Evolutionary conservation across 2,888 invertebrate species (phyloP), one percentile per base, ranked within the genome.

Genomic region (Ormyrus labotus): DNA sequence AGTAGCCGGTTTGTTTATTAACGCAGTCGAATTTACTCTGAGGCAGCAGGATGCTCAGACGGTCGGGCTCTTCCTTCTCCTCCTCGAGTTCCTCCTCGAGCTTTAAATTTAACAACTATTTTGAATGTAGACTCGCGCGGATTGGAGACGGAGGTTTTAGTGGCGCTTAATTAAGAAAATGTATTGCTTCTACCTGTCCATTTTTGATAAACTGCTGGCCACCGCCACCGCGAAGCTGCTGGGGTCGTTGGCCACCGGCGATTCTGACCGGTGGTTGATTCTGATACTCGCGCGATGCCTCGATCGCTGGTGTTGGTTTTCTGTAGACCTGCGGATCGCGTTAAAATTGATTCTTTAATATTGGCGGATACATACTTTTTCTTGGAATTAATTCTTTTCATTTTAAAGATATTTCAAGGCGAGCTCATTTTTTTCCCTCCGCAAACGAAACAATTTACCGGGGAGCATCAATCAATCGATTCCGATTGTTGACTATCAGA

Each of bases 41-140:
- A 74, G 95, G 95, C 81, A 97, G 92, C 69, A 97, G 92, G 61
- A 94, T 91, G 11, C 95, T 94, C 19, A 97, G 93, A 85, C 96
- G 94, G 91, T 97, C 97, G 0, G 97, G 97, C 87, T 96, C 96
- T 86, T 96, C 96, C 86, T 95, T 95, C 88, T 96, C 95, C 84
- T 95, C 94, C 85, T 94, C 94, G 83, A 94, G 92, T 84, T 94
- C 94, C 83, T 94, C 93, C 11, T 84, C 84, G 9, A 83, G 73
- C 82, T 80, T 55, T 5, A 64, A 69, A 10, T 34, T 48, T 5
- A 13, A 69, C 57, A 70, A 34, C 2, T n/a, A 4, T 55, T 53
- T 6, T 69, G 7, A 57, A 5, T 6, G 1, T 58, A 34, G 53
- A n/a, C 55, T 53, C 1, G 0, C 19, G 1, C 9, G 9, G 11